These are phyloP conservation scores for Rattus rattus DNA, from an alignment of 2,113 vertebrate species.

Conservation along the genomic window DNA sequence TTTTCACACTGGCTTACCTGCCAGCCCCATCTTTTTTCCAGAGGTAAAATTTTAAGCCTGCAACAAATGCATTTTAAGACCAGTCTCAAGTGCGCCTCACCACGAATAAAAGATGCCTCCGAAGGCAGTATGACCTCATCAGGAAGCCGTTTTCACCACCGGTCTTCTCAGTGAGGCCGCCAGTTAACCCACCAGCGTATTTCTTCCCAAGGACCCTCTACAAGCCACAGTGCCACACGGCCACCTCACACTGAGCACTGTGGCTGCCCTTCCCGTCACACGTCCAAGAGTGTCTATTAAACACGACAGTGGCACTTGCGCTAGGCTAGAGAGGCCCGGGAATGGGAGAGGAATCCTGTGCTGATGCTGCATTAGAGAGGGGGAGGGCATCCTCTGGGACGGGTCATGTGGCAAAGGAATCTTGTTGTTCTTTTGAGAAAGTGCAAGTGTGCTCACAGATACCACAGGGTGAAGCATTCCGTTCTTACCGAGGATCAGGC, in stretches of 20 bases:
- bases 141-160: constrained; percentile 16
- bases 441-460: constrained; percentile 29
- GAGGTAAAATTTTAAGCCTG: constrained; percentile 53
- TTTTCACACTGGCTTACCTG: constrained; percentile 65
- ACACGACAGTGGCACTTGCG: background rate
- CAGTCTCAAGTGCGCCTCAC: constrained; percentile 34
- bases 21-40: constrained; percentile 68
- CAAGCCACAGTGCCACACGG: background rate
- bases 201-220: constrained; percentile 54
- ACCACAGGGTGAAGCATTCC: background rate
- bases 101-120: background rate
- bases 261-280: background rate
- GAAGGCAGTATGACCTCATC: background rate
- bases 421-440: constrained; percentile 45
- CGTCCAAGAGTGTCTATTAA: constrained; percentile 6
- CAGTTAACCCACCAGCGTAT: background rate
- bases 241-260: background rate
- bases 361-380: background rate
- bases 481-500: background rate
- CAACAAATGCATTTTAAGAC: constrained; percentile 48
- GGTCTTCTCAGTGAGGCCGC: background rate
- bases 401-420: constrained; percentile 16
- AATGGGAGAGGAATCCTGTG: constrained; percentile 24
- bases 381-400: constrained; percentile 49
- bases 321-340: background rate